Base-by-base conservation (phyloP, 2,797 vertebrate species). In the Oreochromis grahami region DNA sequence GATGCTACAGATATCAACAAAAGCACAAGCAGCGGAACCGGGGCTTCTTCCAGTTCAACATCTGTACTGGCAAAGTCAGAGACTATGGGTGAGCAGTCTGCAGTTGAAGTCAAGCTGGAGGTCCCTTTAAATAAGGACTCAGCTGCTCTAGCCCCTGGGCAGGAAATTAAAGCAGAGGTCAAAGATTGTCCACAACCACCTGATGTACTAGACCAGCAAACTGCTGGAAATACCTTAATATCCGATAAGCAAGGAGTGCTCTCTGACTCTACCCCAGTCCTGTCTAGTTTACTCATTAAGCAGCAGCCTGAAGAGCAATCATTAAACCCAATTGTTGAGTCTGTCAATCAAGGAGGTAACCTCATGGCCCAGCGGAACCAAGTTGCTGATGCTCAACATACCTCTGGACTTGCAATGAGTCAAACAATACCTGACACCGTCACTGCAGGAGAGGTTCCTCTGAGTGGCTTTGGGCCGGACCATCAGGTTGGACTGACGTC, bases 251-350 rank as follows among this genome's bases (percentile, higher is more conserved):
- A 96, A 84, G 97, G 96, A 74, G 94, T 93, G 79, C 92, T 97
- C 50, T 93, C 97, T 79, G 97, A 97, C 80, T 96, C 98, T 48
- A 96, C 97, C 86, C 98, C 98, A 19, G 98, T 98, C 76, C 97
- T 99, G 79, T 98, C 98, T 68, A 96, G 98, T 94, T 96, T 99
- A 87, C 97, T 99, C 21, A 96, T 97, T 87, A 97, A 94, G 86
- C 98, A 98, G 60, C 97, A 97, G 89, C 93, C 97, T 72, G 97
- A 97, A 65, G 95, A 91, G 50, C 89, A 96, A 82, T 97, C 97
- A 81, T 88, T 95, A 70, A 96, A 96, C 87, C 90, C 96, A 17
- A 87, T 97, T 21, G 94, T 88, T 53, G 94, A 95, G 79, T 96
- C 98, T 92, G 96, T 97, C 89, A 93, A 91, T 90, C 96, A 97